Conservation (phyloP, 2,888 invertebrate species). For the Sepiola atlantica region DNA sequence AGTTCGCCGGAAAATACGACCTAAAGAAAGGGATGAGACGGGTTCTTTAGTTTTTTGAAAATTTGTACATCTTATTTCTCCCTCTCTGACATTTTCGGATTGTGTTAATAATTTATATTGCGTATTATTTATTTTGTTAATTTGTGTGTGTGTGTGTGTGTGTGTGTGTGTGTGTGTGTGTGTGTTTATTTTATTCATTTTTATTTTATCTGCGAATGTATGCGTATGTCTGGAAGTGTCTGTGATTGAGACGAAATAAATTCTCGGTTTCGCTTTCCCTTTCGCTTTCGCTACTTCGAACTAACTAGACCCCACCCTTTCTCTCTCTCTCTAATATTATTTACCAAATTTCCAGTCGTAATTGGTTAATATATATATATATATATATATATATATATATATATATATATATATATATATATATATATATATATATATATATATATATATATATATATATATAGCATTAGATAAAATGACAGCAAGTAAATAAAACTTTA, state of each 20-base stretch:
- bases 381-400: slow-evolving; percentile 38
- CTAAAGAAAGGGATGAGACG: too few relatives aligned
- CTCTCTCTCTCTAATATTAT: neutral
- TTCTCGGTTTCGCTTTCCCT: too few relatives aligned
- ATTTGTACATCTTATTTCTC: too few relatives aligned
- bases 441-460: slow-evolving; percentile 32
- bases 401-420: slow-evolving; percentile 39
- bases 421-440: slow-evolving; percentile 14
- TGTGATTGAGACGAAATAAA: too few relatives aligned
- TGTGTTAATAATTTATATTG: too few relatives aligned
- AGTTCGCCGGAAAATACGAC: too few relatives aligned
- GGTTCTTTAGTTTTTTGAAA: too few relatives aligned
- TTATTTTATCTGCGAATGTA: neutral
- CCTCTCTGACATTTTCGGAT: too few relatives aligned
- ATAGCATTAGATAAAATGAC: too few relatives aligned
- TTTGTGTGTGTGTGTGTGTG: neutral
- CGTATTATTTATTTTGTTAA: neutral
- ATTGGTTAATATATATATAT: neutral
- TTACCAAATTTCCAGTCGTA: neutral
- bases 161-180: neutral
- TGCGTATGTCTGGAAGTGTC: neutral
- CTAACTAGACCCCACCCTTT: neutral
- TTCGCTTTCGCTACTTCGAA: too few relatives aligned
- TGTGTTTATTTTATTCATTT: neutral
- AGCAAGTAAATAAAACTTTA: too few relatives aligned